Base-by-base conservation (phyloP, 2,113 vertebrate species). In the Chroicocephalus ridibundus region DNA sequence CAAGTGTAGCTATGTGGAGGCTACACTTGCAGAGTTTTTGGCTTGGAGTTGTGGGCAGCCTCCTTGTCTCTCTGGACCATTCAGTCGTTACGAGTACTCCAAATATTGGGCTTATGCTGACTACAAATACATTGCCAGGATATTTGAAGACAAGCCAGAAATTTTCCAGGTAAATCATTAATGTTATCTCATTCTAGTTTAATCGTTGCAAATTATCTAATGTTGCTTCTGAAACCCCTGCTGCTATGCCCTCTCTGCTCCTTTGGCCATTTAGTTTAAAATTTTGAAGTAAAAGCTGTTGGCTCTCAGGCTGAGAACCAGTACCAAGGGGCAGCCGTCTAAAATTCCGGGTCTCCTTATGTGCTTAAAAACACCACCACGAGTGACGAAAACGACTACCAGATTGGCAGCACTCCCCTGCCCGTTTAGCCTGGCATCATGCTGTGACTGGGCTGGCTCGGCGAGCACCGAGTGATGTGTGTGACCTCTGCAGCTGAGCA, bases 21-120 rank as follows among this genome's bases (percentile, higher is more conserved):
- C 99, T 86, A 98, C 96, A 7, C 97, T 99, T 62, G 82, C 96
- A 72, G 98, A 99, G 69, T 99, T 99, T 97, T 96, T 99, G 81
- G 88, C 95, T 82, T 99, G 99, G 99, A 96, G 96, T 68, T 93
- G 25, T 47, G 97, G 95, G 34, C 96, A 96, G 58, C 64, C 92
- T 26, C 93, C 96, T 82, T 17, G 77, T 49, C 62, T 88, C 36
- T 96, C 94, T 38, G 99, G 99, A 55, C 98, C 98, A 34, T 99
- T 99, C 97, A 90, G 75, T 82, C 92, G 97, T 66, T 99, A 98
- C 1, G 94, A 98, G 68, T 79, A 72, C 75, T 98, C 98, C 36
- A 98, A 98, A 66, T 99, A 98, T 82, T 99, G 99, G 99, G 99
- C 99, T 80, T 99, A 99, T 13, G 99, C 99, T 27, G 99, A 99